These are phyloP conservation scores for Crioceris asparagi DNA, from an alignment of 2,888 invertebrate species.

Conservation along the genomic window DNA sequence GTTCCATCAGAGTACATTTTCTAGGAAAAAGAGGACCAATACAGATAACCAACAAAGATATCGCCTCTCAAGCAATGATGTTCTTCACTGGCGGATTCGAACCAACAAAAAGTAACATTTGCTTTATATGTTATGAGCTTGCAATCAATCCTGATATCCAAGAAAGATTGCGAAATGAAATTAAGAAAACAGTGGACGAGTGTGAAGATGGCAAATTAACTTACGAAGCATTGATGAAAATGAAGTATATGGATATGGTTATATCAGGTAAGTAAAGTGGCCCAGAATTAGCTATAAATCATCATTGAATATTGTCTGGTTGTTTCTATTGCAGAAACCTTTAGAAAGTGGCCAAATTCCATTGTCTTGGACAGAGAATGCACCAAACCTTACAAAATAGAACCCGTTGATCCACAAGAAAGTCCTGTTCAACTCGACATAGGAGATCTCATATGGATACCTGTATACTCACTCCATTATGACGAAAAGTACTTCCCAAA, in stretches of 20 bases:
- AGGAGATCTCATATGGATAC: too few relatives aligned
- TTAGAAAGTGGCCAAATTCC: too few relatives aligned
- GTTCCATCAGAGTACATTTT: too few relatives aligned
- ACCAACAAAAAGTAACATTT: constrained; percentile 38
- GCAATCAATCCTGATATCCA: constrained; percentile 49
- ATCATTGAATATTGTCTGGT: too few relatives aligned
- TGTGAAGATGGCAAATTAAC: constrained; percentile 32
- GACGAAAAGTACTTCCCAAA: constrained; percentile 38
- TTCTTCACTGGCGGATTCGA: constrained; percentile 46
- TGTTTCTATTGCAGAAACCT: too few relatives aligned
- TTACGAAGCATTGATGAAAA: constrained; percentile 38
- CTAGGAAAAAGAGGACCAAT: constrained; percentile 9
- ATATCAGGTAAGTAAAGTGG: too few relatives aligned
- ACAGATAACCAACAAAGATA: constrained; percentile 35
- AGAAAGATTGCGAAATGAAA: constrained; percentile 43
- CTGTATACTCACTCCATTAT: too few relatives aligned
- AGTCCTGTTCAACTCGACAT: too few relatives aligned
- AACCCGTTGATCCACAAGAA: too few relatives aligned
- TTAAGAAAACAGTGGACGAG: constrained; percentile 34
- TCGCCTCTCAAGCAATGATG: constrained; percentile 45
- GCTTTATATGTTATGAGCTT: constrained; percentile 46
- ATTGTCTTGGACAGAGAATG: too few relatives aligned
- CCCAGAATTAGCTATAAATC: too few relatives aligned
- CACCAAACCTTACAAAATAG: too few relatives aligned
- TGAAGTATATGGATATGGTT: constrained; percentile 47